Conservation (phyloP, 2,888 invertebrate genomes). For the Miltochrista miniata region DNA sequence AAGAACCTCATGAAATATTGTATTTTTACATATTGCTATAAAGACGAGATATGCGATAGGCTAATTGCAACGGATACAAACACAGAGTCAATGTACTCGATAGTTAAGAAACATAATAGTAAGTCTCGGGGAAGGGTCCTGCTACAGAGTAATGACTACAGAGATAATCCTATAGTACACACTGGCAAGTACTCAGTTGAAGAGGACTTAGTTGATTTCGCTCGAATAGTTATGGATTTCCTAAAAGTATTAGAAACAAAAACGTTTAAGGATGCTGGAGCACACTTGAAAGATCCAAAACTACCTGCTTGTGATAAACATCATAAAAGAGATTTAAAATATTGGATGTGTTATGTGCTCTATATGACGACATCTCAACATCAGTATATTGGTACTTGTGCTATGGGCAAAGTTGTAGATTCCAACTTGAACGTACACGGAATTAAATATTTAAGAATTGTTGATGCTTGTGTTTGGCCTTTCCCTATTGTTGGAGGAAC, state of each 20-base stretch:
- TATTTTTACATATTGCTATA: constrained; percentile 13
- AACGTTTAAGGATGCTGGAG: constrained; percentile 17
- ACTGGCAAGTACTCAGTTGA: constrained; percentile 45
- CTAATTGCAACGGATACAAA: constrained; percentile 33
- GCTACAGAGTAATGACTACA: constrained; percentile 45
- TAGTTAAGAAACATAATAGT: constrained; percentile 44
- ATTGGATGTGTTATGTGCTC: constrained; percentile 25
- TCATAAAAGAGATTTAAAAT: constrained; percentile 5
- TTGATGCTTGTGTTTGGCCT: constrained; percentile 67
- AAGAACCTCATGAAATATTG: constrained; percentile 14
- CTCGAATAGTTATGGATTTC: constrained; percentile 22
- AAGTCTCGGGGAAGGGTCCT: constrained; percentile 51
- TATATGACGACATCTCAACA: constrained; percentile 15
- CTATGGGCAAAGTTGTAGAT: constrained; percentile 31
- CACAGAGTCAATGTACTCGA: constrained; percentile 40
- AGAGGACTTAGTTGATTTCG: constrained; percentile 22
- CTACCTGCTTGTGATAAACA: constrained; percentile 8
- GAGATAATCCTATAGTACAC: constrained; percentile 44
- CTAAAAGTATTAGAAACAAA: constrained; percentile 14
- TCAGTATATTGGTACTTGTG: constrained; percentile 24
- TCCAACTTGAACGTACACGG: constrained; percentile 22
- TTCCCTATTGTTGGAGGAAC: constrained; percentile 77
- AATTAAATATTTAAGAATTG: constrained; percentile 33
- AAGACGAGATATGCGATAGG: constrained; percentile 41
- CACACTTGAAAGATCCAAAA: constrained; percentile 15